Evolutionary conservation across 2,888 invertebrate species (phyloP).

Genomic region (Omphaloscelis lunosa): DNA sequence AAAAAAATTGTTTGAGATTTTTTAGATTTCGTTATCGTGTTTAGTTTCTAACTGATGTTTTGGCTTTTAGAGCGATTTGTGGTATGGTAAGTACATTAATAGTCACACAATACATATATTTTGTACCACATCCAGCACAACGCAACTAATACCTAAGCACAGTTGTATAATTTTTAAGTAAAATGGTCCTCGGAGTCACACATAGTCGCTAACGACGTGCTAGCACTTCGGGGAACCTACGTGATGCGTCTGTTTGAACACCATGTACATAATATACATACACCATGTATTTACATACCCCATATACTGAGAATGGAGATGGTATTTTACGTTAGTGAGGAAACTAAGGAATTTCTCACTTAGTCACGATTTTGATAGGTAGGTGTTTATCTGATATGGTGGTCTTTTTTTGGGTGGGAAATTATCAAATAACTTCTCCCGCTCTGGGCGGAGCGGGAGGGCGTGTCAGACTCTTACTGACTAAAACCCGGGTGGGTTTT

Average conservation of each 20-base stretch:
- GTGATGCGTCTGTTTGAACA: constrained; percentile 69
- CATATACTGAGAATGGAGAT: constrained; percentile 54
- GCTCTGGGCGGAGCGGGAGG: too few relatives aligned
- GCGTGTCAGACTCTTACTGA: too few relatives aligned
- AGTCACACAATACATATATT: background rate
- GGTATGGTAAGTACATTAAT: background rate
- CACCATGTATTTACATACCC: constrained; percentile 64
- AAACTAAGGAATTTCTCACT: constrained; percentile 59
- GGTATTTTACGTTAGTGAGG: constrained; percentile 43
- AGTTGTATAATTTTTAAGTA: constrained; percentile 65
- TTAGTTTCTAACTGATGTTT: background rate
- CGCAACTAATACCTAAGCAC: constrained; percentile 16
- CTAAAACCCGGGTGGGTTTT: too few relatives aligned
- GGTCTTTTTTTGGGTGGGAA: too few relatives aligned
- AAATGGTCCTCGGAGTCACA: constrained; percentile 75
- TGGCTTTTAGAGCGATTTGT: background rate
- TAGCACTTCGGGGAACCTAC: constrained; percentile 75
- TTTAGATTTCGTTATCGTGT: background rate
- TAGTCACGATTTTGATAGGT: constrained; percentile 26
- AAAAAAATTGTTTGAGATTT: background rate
- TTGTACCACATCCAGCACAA: constrained; percentile 14
- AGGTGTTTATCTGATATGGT: constrained; percentile 21
- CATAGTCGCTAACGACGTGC: constrained; percentile 77
- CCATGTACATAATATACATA: constrained; percentile 55
- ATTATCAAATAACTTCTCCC: too few relatives aligned